phyloP scores from a whole-genome alignment of 1,140 invertebrate species.

The Brachionus calyciflorus region DNA sequence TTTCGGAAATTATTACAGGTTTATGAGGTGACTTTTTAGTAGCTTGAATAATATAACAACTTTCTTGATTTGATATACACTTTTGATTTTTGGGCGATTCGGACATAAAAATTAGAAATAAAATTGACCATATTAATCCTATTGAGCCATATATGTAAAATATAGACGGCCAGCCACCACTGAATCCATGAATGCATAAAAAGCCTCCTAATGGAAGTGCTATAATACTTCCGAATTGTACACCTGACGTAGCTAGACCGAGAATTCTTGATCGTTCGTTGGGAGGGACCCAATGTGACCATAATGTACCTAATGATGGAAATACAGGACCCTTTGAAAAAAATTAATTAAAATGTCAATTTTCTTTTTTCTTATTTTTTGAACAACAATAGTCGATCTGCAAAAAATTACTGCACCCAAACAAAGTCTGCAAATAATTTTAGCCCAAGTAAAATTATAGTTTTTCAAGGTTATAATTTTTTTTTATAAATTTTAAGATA shows the following conservation, averaged over 20 bases:
- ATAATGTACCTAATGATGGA: conserved; percentile 52
- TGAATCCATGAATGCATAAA: conserved; percentile 25
- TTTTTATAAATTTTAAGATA: too few species aligned
- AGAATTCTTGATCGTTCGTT: conserved; percentile 53
- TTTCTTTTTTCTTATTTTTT: too few species aligned
- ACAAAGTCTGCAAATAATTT: too few species aligned
- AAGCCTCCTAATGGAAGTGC: conserved; percentile 19
- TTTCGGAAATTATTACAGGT: background rate
- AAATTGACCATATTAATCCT: conserved; percentile 74
- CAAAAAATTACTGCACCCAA: too few species aligned
- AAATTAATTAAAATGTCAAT: background rate
- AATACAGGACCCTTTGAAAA: conserved; percentile 49
- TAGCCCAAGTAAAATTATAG: too few species aligned
- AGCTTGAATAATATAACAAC: conserved; percentile 68
- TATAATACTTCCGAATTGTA: conserved; percentile 25
- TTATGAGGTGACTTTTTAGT: background rate
- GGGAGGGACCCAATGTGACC: conserved; percentile 56
- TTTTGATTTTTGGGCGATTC: conserved; percentile 82
- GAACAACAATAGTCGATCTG: too few species aligned
- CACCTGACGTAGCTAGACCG: conserved; percentile 53
- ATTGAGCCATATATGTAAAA: conserved; percentile 54
- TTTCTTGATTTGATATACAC: conserved; percentile 75
- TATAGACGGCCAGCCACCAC: conserved; percentile 35
- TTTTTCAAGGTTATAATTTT: too few species aligned
- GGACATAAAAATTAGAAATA: conserved; percentile 79